Conservation (phyloP, 2,113 vertebrate species). For the Silurus asotus region DNA sequence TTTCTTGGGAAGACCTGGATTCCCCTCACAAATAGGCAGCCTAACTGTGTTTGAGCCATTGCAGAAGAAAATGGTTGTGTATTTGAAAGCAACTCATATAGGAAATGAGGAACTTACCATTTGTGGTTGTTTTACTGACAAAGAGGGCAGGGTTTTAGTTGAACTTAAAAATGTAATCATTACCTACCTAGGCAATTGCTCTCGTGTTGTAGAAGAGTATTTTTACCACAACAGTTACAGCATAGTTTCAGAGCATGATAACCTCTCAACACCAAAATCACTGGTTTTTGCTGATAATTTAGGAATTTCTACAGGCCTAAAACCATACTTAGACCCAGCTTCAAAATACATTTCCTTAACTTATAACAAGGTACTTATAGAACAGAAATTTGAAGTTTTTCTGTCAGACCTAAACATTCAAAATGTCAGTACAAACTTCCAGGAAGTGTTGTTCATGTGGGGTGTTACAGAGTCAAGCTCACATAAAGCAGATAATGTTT, state of each 20-base stretch:
- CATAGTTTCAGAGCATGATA: slow-evolving; percentile 49
- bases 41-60: slow-evolving; percentile 70
- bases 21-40: slow-evolving; percentile 79
- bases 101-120: slow-evolving; percentile 64
- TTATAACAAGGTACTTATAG: slow-evolving; percentile 60
- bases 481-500: slow-evolving; percentile 56
- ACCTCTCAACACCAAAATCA: slow-evolving; percentile 60
- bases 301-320: slow-evolving; percentile 73
- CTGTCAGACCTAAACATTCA: slow-evolving; percentile 59
- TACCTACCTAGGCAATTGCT: slow-evolving; percentile 69
- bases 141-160: slow-evolving; percentile 72
- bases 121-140: slow-evolving; percentile 81
- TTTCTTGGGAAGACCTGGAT: slow-evolving; percentile 63
- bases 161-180: slow-evolving; percentile 73
- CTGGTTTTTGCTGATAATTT: slow-evolving; percentile 77
- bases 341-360: slow-evolving; percentile 68
- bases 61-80: slow-evolving; percentile 80
- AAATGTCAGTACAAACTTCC: slow-evolving; percentile 63
- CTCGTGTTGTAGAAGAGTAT: slow-evolving; percentile 71
- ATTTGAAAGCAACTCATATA: slow-evolving; percentile 70
- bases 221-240: slow-evolving; percentile 78
- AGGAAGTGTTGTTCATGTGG: slow-evolving; percentile 82
- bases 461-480: slow-evolving; percentile 72
- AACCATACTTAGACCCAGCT: slow-evolving; percentile 67
- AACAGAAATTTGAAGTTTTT: slow-evolving; percentile 52